phyloP scores from a whole-genome alignment of 2,113 vertebrate genomes.

The Columba livia region DNA sequence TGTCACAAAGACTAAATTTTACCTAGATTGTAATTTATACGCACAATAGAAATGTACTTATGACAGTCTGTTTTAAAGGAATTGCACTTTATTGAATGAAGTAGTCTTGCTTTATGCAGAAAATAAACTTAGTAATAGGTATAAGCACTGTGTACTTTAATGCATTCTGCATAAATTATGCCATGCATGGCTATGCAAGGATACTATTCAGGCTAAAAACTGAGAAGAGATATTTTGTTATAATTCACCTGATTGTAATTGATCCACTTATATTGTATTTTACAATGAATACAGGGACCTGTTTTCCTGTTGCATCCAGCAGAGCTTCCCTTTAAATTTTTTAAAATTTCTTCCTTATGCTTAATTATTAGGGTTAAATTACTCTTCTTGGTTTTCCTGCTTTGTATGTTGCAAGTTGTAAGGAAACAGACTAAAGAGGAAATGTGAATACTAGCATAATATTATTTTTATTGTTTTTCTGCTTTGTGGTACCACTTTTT shows the following conservation, averaged over 20 bases:
- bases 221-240: neutral
- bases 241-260: neutral
- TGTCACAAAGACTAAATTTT: neutral
- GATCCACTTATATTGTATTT: neutral
- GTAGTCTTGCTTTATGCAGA: neutral
- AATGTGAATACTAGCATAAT: neutral
- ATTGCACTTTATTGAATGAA: neutral
- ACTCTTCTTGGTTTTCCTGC: neutral
- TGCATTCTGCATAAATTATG: neutral
- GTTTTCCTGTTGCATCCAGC: neutral
- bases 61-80: neutral
- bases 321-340: neutral
- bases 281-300: neutral
- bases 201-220: neutral
- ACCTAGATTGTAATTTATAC: neutral
- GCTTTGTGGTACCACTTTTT: neutral
- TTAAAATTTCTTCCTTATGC: neutral
- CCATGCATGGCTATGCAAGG: neutral
- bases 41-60: neutral
- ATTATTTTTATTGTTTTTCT: neutral
- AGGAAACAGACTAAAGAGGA: neutral
- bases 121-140: neutral
- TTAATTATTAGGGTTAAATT: neutral
- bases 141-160: neutral
- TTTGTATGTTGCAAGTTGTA: neutral